Conservation (phyloP, 2,888 invertebrate species). For the Sturmia bella region DNA sequence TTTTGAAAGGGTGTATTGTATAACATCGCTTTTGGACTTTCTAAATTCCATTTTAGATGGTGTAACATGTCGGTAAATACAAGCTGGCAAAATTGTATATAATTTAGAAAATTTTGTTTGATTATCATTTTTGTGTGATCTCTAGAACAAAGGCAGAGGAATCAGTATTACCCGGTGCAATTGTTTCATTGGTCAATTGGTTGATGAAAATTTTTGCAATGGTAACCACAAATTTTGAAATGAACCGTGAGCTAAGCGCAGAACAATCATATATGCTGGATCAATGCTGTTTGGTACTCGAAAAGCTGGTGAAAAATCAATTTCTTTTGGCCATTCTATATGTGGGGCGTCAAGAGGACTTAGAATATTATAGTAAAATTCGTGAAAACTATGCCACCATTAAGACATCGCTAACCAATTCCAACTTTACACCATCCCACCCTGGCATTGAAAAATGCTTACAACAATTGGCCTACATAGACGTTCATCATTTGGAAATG, state of each 20-base stretch:
- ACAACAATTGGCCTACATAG: constrained; percentile 79
- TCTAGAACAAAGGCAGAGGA: constrained; percentile 93
- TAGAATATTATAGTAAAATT: constrained; percentile 86
- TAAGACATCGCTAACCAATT: constrained; percentile 77
- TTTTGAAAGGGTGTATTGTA: constrained; percentile 93
- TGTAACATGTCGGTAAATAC: constrained; percentile 82
- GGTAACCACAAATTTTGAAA: constrained; percentile 77
- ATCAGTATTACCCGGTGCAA: constrained; percentile 90
- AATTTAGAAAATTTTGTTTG: background rate
- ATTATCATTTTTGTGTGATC: background rate
- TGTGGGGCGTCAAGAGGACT: constrained; percentile 90
- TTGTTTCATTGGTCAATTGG: constrained; percentile 92
- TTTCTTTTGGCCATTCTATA: constrained; percentile 92
- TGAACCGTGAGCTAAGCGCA: constrained; percentile 75
- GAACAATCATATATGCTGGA: constrained; percentile 85
- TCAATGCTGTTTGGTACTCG: constrained; percentile 87
- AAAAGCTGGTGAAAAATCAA: constrained; percentile 87
- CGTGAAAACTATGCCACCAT: constrained; percentile 87
- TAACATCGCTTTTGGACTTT: constrained; percentile 92
- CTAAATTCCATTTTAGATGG: constrained; percentile 87
- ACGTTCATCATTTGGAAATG: constrained; percentile 78
- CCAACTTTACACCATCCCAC: constrained; percentile 76
- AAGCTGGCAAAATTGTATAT: background rate
- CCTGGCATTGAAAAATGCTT: constrained; percentile 76
- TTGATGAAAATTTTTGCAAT: constrained; percentile 87